Evolutionary conservation across 2,113 vertebrate species (phyloP).

Genomic region (Dolichotis patagonum): DNA sequence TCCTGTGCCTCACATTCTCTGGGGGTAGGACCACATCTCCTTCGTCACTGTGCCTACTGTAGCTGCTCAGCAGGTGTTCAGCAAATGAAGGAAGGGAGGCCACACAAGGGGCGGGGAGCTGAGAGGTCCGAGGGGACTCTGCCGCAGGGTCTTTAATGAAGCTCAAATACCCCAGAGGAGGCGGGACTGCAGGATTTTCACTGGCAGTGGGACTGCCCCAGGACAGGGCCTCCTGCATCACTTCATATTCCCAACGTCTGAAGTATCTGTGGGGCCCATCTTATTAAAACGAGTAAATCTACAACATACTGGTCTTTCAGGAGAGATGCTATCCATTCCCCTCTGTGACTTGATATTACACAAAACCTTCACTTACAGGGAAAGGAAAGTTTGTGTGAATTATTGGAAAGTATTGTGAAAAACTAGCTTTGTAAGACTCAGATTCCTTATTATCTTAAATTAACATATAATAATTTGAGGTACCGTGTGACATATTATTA

Average conservation of each 20-base stretch:
- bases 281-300: slow-evolving; percentile 44
- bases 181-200: not conserved
- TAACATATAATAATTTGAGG: not conserved
- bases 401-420: not conserved
- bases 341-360: not conserved
- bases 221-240: not conserved
- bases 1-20: slow-evolving; percentile 25
- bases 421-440: not conserved
- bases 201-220: not conserved
- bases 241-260: not conserved
- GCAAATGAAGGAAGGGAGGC: not conserved
- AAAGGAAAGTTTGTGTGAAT: not conserved
- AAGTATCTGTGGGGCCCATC: not conserved
- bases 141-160: not conserved
- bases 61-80: not conserved
- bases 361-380: not conserved
- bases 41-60: not conserved
- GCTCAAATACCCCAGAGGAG: not conserved
- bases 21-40: not conserved
- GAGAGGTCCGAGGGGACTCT: not conserved
- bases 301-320: not conserved
- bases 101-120: not conserved
- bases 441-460: not conserved
- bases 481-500: not conserved
- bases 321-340: not conserved